Base-by-base conservation (phyloP, 2,113 vertebrate species). In the Turdus rufiventris region DNA sequence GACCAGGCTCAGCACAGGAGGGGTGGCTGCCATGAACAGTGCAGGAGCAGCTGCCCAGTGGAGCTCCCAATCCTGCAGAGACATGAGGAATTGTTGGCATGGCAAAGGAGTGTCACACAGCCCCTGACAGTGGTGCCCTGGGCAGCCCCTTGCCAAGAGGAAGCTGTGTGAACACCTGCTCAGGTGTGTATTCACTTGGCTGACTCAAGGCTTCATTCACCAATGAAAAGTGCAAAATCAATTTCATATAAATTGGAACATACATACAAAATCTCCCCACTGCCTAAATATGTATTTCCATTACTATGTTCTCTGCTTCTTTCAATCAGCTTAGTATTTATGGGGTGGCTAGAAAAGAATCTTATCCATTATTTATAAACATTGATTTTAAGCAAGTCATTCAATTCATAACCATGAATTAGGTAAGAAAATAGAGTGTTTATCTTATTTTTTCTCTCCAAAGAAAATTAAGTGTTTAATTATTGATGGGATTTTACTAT, bases 11-110 rank as follows among this genome's bases (percentile, higher is more conserved):
- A 67, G 68, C 48, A 54, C 42, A 18, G 24, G 5, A 47, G 8
- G 3, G 20, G 8, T 20, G 2, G 0, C 11, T 40, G 48, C 25
- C 26, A 56, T 1, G 7, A 0, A 23, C 1, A 5, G 1, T 1
- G 8, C 6, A 51, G 78, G 29, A 90, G 58, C 17, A 76, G 33
- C 25, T 4, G 40, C 3, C 2, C 76, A 43, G 31, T 2, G 24
- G 8, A n/a, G 20, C 24, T 42, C 28, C 16, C 15, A 16, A 21
- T 34, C 28, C 79, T 50, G 28, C 67, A 43, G 20, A 65, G 18
- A 12, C 2, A 4, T 5, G 26, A 26, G 57, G 38, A 34, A 21
- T 20, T 18, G 36, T 9, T 23, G 1, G 1, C 8, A 5, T 2
- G 18, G 63, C 57, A 76, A 29, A 76, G 43, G 6, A 53, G 23